These are phyloP conservation scores for Caenorhabditis remanei DNA, from an alignment of 1,140 invertebrate genomes.

Conservation along the genomic window DNA sequence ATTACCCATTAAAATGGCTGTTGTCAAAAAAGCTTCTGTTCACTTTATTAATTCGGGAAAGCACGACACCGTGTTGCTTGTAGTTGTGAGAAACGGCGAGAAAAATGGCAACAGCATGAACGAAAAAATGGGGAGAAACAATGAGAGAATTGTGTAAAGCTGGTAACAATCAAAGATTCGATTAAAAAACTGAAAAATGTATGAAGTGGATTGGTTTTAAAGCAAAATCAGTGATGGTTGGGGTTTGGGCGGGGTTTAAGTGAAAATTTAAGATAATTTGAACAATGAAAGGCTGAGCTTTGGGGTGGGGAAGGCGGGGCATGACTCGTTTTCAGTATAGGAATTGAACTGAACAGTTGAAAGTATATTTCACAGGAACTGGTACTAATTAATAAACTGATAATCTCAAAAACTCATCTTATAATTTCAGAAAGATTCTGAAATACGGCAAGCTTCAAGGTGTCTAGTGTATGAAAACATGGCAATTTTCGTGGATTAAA, in stretches of 20 bases:
- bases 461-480: not conserved
- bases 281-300: slow-evolving; percentile 40
- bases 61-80: slow-evolving; percentile 11
- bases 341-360: not conserved
- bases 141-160: not conserved
- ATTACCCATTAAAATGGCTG: no score
- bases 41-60: slow-evolving; percentile 1
- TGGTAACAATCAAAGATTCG: slow-evolving; percentile 35
- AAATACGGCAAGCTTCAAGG: not conserved
- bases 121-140: not conserved
- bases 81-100: not conserved
- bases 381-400: not conserved
- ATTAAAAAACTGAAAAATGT: not conserved
- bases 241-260: not conserved
- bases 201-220: not conserved
- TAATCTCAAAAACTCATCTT: not conserved
- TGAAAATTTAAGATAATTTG: not conserved
- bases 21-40: not conserved
- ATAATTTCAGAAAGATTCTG: not conserved
- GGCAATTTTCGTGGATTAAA: slow-evolving; percentile 4
- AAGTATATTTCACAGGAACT: not conserved
- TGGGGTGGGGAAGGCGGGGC: not conserved
- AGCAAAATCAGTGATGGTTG: slow-evolving; percentile 18
- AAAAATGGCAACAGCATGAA: slow-evolving; percentile 19
- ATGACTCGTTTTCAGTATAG: slow-evolving; percentile 23